Evolutionary conservation across 1,140 invertebrate genomes (phyloP).

Genomic region (Andrena cerasifolii): DNA sequence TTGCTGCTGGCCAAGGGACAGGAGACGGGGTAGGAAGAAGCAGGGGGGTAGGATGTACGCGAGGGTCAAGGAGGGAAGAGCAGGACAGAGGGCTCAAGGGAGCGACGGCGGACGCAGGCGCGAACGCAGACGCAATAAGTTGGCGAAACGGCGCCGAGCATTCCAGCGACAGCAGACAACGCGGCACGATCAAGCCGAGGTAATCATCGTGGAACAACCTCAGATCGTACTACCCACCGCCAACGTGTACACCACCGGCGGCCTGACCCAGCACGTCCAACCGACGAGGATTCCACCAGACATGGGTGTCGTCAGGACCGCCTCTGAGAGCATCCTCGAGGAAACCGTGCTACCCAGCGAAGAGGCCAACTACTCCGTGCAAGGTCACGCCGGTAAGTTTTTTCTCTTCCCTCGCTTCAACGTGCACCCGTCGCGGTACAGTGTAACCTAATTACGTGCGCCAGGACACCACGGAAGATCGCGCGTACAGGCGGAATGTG

Average conservation of each 20-base stretch:
- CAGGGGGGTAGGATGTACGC: conserved; percentile 24
- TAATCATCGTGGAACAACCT: conserved; percentile 51
- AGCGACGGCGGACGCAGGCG: conserved; percentile 70
- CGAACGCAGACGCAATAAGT: conserved; percentile 73
- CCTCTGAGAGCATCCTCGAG: conserved; percentile 75
- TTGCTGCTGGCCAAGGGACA: conserved; percentile 13
- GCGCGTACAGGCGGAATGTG: not conserved
- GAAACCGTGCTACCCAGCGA: conserved; percentile 78
- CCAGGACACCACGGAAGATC: not conserved
- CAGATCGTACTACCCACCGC: conserved; percentile 11
- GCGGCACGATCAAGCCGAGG: conserved; percentile 68
- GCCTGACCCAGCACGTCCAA: conserved; percentile 27
- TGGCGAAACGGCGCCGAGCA: conserved; percentile 62
- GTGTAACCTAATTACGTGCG: not conserved
- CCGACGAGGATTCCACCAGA: conserved; percentile 16
- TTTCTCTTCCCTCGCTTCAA: conserved; percentile 12
- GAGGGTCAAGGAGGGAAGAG: conserved; percentile 47
- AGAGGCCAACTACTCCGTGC: conserved; percentile 79
- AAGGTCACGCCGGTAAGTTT: conserved; percentile 75
- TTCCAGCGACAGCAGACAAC: conserved; percentile 70
- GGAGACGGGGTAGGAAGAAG: conserved; percentile 33
- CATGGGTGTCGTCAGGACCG: conserved; percentile 81
- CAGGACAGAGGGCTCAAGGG: conserved; percentile 54
- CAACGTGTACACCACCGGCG: conserved; percentile 8
- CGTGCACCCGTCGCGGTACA: not conserved